Evolutionary conservation across 1,140 invertebrate genomes (phyloP).

Genomic region (Stenopsyche tienmushanensis): DNA sequence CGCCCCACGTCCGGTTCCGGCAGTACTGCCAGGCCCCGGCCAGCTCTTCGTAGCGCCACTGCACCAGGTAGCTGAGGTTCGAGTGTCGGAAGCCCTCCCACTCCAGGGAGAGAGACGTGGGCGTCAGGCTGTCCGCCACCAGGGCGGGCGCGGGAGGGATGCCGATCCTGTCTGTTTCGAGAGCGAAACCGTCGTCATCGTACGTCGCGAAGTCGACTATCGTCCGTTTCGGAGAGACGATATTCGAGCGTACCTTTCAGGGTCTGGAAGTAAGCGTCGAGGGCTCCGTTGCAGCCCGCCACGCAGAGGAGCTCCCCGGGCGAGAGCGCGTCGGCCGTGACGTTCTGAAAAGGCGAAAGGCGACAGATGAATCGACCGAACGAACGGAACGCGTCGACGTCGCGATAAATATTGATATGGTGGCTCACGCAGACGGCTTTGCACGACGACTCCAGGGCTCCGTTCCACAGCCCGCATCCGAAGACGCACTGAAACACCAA

Average conservation of each 20-base stretch:
- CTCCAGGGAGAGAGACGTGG: constrained; percentile 74
- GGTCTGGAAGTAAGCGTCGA: constrained; percentile 71
- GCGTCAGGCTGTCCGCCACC: constrained; percentile 71
- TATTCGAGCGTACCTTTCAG: constrained; percentile 60
- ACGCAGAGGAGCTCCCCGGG: constrained; percentile 74
- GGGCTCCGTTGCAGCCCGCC: constrained; percentile 76
- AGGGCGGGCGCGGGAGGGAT: constrained; percentile 71
- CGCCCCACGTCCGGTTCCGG: constrained; percentile 66
- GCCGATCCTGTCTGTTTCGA: constrained; percentile 67
- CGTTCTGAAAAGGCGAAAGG: constrained; percentile 62
- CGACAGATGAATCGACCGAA: constrained; percentile 74
- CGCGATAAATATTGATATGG: constrained; percentile 25
- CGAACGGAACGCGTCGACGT: constrained; percentile 61
- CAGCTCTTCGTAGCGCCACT: constrained; percentile 72
- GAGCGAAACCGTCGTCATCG: too few relatives aligned
- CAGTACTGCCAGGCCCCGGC: constrained; percentile 74
- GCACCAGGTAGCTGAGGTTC: constrained; percentile 70
- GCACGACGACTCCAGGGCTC: constrained; percentile 65
- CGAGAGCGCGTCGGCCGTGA: constrained; percentile 64
- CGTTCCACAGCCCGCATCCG: constrained; percentile 68
- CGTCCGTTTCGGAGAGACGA: neutral
- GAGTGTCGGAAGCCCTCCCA: constrained; percentile 67
- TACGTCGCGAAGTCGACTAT: constrained; percentile 11
- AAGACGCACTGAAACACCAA: constrained; percentile 63
- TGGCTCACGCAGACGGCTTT: constrained; percentile 71